Conservation (phyloP, 2,113 vertebrate species). For the Mirounga angustirostris region DNA sequence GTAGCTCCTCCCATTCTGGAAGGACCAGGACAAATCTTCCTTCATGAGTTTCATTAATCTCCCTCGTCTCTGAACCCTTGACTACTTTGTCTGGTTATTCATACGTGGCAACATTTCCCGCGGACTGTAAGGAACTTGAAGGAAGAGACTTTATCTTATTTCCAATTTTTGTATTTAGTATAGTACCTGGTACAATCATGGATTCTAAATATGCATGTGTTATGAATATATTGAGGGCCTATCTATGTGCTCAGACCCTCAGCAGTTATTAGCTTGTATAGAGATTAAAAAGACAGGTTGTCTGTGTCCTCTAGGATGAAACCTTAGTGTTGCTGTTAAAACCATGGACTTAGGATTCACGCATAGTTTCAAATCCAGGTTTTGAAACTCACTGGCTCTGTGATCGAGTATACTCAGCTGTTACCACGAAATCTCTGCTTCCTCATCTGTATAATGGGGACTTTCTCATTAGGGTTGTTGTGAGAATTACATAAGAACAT, state of each 20-base stretch:
- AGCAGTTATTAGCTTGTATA: not conserved
- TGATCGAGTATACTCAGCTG: not conserved
- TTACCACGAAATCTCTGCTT: not conserved
- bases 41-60: not conserved
- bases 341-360: not conserved
- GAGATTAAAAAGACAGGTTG: not conserved
- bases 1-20: not conserved
- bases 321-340: not conserved
- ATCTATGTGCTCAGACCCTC: not conserved
- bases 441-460: not conserved
- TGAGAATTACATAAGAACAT: not conserved
- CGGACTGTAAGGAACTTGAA: not conserved
- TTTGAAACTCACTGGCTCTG: not conserved
- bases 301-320: not conserved
- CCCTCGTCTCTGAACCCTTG: not conserved
- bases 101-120: not conserved
- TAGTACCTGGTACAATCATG: not conserved
- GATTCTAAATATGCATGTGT: not conserved
- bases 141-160: not conserved
- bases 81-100: not conserved
- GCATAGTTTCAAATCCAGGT: not conserved
- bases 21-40: not conserved
- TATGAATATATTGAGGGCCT: not conserved
- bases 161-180: conserved; percentile 21
- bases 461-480: not conserved